Evolutionary conservation across 2,113 vertebrate genomes (phyloP).

Genomic region (Cichladusa arquata): DNA sequence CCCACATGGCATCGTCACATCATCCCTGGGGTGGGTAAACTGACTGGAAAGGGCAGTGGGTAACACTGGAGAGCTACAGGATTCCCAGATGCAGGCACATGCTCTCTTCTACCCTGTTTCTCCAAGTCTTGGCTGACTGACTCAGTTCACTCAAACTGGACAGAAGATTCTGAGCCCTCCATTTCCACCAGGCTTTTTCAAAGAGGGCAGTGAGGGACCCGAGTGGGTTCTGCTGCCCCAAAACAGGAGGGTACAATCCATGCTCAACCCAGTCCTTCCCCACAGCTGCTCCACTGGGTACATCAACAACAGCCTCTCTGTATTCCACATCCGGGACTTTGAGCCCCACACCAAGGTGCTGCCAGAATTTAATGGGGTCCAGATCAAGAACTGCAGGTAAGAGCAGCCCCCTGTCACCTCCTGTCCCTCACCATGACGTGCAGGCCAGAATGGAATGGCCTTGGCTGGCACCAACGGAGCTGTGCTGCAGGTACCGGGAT

Average conservation of each 20-base stretch:
- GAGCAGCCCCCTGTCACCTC: background rate
- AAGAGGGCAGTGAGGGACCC: background rate
- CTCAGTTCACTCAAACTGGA: background rate
- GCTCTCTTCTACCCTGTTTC: background rate
- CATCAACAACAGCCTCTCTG: slow-evolving; percentile 85
- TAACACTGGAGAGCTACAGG: background rate
- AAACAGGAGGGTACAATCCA: fast-evolving
- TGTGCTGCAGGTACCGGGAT: slow-evolving; percentile 83
- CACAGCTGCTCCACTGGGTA: slow-evolving; percentile 87
- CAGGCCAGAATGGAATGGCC: fast-evolving
- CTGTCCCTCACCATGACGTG: fast-evolving
- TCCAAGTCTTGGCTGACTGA: background rate
- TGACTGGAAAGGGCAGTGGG: background rate
- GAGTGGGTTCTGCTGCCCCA: background rate
- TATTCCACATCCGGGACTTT: slow-evolving; percentile 77
- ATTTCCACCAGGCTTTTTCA: background rate
- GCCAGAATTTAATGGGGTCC: background rate
- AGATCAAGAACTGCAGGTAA: slow-evolving; percentile 85
- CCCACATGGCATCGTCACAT: background rate
- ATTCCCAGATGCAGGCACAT: background rate
- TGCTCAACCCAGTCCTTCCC: background rate
- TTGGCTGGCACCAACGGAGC: fast-evolving
- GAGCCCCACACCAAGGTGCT: background rate
- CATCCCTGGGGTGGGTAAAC: background rate
- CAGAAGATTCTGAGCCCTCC: background rate